A percentile compares a stretch with the other conserved stretches of the same genome.
Evolutionary conservation across 2,797 vertebrate genomes (phyloP).

Genomic region (Phoeniculus purpureus): DNA sequence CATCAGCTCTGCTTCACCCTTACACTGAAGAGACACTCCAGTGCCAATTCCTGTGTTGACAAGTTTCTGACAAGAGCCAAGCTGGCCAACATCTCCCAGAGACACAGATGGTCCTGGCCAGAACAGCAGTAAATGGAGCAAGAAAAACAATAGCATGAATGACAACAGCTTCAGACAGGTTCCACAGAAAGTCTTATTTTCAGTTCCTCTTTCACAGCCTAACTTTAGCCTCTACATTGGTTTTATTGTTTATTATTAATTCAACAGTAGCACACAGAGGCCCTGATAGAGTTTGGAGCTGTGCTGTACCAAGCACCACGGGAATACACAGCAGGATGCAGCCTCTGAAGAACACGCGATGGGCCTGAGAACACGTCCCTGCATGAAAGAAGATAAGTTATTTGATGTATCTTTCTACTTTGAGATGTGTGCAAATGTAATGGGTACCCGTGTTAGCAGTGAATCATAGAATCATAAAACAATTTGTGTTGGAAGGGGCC

Average conservation of each 20-base stretch:
- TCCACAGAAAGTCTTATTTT: background rate
- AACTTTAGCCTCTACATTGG: background rate
- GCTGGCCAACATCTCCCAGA: background rate
- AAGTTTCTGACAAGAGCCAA: background rate
- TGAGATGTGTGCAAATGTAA: background rate
- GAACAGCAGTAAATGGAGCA: background rate
- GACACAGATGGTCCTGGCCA: background rate
- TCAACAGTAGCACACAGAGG: background rate
- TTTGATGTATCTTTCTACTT: background rate
- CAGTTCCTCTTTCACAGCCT: background rate
- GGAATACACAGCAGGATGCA: background rate
- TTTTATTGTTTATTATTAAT: background rate
- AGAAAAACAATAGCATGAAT: background rate
- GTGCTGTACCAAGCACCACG: background rate
- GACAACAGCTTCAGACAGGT: background rate
- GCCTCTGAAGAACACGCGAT: background rate
- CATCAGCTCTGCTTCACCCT: background rate
- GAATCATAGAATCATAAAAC: background rate
- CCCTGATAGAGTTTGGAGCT: background rate
- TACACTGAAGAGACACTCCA: background rate
- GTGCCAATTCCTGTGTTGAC: background rate
- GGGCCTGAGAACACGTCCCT: accelerated
- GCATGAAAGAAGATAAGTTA: background rate
- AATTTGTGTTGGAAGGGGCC: background rate
- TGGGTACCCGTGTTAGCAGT: background rate